Evolutionary conservation across 2,797 vertebrate genomes (phyloP), one percentile per base, ranked within the genome.

Genomic region (Cheirogaleus major): DNA sequence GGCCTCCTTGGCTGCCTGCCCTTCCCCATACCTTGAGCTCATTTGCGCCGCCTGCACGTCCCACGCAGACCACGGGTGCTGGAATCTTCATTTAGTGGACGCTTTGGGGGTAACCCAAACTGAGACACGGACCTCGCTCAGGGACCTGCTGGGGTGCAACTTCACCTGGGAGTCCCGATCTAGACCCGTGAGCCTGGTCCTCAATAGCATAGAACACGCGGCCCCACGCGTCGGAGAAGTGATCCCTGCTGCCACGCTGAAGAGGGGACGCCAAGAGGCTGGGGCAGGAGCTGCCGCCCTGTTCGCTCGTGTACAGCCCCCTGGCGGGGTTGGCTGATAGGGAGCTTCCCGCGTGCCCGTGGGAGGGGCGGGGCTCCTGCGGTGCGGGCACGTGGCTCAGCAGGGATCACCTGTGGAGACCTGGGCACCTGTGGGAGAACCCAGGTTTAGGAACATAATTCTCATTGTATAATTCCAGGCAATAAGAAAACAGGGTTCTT

Each of bases 231-330:
- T 10, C 32, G 2, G 52, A 83, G 45, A 72, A 50, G 15, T 9
- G 4, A 0, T 14, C 14, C 41, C 45, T 11, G 15, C 35, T 63
- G 67, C 41, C 1, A 4, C 0, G 0, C 9, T 3, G 9, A 25
- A 35, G 65, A 85, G 59, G 78, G 22, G 15, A n/a, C n/a, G 22
- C 73, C 73, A 4, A n/a, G 45, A 30, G 45, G 32, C 45, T n/a
- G n/a, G 18, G 30, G 18, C 27, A n/a, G 73, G 30, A 27, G n/a
- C 57, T 4, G 14, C 22, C 35, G 0, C 25, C n/a, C 10, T 20
- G 48, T 43, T 57, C 65, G 45, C 35, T 30, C 48, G 4, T 0
- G 5, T 1, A 75, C n/a, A 41, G 32, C 52, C 82, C 22, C 12
- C 41, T 5, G 55, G 48, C 38, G 6, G 84, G 9, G 17, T 17